Evolutionary conservation across 2,113 vertebrate genomes (phyloP).

Genomic region (Erpornis zantholeuca): DNA sequence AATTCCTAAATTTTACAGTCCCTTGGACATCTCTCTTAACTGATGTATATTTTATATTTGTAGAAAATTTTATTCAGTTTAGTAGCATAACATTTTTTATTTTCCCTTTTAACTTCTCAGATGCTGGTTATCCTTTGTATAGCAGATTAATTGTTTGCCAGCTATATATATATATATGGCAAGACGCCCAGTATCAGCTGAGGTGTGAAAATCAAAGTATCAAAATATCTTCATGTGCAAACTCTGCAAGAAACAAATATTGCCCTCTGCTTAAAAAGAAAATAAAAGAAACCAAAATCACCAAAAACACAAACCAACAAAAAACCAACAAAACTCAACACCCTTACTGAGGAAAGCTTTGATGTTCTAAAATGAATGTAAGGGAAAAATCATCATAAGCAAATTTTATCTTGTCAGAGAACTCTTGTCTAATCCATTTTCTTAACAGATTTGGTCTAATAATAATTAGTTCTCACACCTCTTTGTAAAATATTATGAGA

Average conservation of each 20-base stretch:
- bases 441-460: background rate
- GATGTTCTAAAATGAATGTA: background rate
- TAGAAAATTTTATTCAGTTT: background rate
- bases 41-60: background rate
- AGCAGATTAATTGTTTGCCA: slow-evolving; percentile 7
- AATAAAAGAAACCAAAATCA: background rate
- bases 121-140: background rate
- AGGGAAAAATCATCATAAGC: background rate
- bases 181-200: background rate
- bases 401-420: background rate
- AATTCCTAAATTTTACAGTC: background rate
- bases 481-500: background rate
- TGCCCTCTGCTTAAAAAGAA: background rate
- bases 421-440: background rate
- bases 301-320: background rate
- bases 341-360: background rate
- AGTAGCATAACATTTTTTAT: background rate
- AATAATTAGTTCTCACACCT: background rate
- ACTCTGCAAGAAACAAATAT: background rate
- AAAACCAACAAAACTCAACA: background rate
- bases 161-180: background rate
- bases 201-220: slow-evolving; percentile 6
- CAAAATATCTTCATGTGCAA: background rate
- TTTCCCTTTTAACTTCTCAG: background rate
- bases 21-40: background rate